phyloP scores from a whole-genome alignment of 2,888 invertebrate genomes.

The Caenorhabditis sp. region DNA sequence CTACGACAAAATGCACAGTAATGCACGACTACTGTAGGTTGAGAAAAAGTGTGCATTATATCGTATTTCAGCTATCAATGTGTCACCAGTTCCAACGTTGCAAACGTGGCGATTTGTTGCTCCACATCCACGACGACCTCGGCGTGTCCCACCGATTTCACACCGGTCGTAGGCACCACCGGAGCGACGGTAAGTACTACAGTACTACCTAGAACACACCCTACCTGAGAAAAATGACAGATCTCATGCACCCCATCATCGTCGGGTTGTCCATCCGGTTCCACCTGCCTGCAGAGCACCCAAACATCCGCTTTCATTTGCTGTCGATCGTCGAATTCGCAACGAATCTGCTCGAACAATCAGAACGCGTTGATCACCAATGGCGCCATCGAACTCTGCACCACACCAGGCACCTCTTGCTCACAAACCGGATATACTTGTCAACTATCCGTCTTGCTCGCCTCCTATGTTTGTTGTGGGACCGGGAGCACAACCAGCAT shows the following conservation, averaged over 20 bases:
- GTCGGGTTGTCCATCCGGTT: constrained; percentile 49
- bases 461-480: constrained; percentile 67
- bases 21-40: too few relatives aligned
- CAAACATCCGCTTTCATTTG: constrained; percentile 39
- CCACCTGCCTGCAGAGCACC: constrained; percentile 54
- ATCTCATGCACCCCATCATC: constrained; percentile 29
- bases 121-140: constrained; percentile 40
- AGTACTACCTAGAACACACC: too few relatives aligned
- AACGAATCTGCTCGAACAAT: constrained; percentile 63
- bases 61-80: constrained; percentile 54
- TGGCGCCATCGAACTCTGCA: constrained; percentile 59
- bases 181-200: constrained; percentile 50
- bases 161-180: constrained; percentile 41
- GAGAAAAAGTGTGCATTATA: too few relatives aligned
- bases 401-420: constrained; percentile 61
- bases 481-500: constrained; percentile 17
- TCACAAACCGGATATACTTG: constrained; percentile 60
- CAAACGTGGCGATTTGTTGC: constrained; percentile 55
- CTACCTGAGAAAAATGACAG: constrained; percentile 2
- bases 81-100: constrained; percentile 41
- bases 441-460: constrained; percentile 57
- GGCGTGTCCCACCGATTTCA: constrained; percentile 61
- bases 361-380: constrained; percentile 62
- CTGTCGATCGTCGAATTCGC: constrained; percentile 34
- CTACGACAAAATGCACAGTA: too few relatives aligned